A percentile compares a stretch with the other conserved stretches of the same genome.
Evolutionary conservation across 2,797 vertebrate species (phyloP).

Genomic region (Coendou prehensilis): DNA sequence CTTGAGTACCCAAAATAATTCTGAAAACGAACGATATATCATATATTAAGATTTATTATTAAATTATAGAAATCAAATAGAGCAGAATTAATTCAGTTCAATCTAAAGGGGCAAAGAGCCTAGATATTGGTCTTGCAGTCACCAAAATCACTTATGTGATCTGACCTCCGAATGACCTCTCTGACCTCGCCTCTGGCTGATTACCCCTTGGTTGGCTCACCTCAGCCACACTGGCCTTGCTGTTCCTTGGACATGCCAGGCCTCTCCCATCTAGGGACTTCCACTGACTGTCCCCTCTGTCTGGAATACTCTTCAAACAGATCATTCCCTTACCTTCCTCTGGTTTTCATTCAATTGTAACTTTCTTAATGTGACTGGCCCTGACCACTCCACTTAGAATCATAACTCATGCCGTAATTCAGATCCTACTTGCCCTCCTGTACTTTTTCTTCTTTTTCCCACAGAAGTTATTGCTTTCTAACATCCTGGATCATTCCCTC

Average conservation of each 20-base stretch:
- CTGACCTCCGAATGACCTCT: neutral
- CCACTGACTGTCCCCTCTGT: neutral
- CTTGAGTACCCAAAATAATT: neutral
- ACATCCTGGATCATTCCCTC: neutral
- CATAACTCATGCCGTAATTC: neutral
- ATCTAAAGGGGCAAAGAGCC: neutral
- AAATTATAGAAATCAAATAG: conserved; percentile 21
- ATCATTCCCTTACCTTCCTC: neutral
- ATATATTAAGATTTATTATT: neutral
- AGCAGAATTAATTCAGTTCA: neutral
- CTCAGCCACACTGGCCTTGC: neutral
- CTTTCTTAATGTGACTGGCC: neutral
- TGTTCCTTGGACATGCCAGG: neutral
- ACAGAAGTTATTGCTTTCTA: neutral
- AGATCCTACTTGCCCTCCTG: neutral
- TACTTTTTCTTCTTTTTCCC: neutral
- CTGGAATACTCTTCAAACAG: neutral
- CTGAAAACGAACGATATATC: neutral
- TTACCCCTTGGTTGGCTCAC: neutral
- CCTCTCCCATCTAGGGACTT: neutral
- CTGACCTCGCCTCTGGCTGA: neutral
- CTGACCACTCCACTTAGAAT: neutral
- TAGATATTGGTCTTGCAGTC: neutral
- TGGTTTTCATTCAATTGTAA: neutral
- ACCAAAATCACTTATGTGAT: neutral